These are phyloP conservation scores for Anseranas semipalmata DNA, from an alignment of 2,113 vertebrate genomes.

Conservation along the genomic window DNA sequence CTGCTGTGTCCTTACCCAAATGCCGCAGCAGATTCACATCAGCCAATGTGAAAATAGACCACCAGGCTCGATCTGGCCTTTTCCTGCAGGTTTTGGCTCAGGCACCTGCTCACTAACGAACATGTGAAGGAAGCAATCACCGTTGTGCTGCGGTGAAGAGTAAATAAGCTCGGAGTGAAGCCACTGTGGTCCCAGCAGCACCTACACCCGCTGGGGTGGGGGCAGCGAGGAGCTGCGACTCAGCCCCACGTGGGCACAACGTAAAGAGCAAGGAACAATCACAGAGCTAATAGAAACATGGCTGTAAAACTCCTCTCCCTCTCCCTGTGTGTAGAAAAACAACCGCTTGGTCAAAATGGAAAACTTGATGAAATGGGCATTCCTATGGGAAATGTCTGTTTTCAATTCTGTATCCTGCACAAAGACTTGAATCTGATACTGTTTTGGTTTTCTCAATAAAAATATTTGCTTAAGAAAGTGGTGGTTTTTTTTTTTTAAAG, in stretches of 20 bases:
- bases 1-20: not conserved
- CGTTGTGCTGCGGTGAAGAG: not conserved
- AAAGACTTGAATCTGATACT: not conserved
- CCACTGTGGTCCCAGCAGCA: not conserved
- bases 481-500: not conserved
- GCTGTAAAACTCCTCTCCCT: not conserved
- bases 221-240: not conserved
- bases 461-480: not conserved
- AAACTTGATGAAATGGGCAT: conserved; percentile 1
- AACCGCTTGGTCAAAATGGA: not conserved
- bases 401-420: not conserved
- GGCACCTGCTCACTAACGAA: not conserved
- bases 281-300: not conserved
- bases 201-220: too few species aligned
- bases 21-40: not conserved
- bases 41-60: not conserved
- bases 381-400: not conserved
- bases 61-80: not conserved
- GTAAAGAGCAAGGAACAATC: not conserved
- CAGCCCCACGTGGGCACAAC: not conserved
- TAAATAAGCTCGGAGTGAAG: not conserved
- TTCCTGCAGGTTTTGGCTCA: not conserved
- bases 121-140: not conserved
- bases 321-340: not conserved
- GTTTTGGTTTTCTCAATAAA: conserved; percentile 13